These are phyloP conservation scores for Phrynocephalus forsythii DNA, from an alignment of 2,797 vertebrate species.

Conservation along the genomic window DNA sequence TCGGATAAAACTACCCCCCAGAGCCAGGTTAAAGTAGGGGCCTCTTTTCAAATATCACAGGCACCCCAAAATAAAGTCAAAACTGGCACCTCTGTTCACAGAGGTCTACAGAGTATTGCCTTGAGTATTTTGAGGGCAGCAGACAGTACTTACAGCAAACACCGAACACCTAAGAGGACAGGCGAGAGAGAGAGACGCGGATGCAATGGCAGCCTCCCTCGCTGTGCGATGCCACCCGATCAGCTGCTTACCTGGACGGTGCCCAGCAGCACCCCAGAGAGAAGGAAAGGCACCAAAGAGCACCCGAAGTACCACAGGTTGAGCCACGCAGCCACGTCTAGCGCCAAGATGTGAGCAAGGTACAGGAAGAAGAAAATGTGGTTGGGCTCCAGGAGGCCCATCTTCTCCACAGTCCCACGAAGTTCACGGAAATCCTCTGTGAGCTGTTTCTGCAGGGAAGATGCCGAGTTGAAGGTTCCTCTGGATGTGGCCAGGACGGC, in stretches of 20 bases:
- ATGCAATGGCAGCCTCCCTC: not conserved
- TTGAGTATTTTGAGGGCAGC: not conserved
- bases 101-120: not conserved
- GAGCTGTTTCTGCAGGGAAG: conserved; percentile 72
- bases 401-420: conserved; percentile 73
- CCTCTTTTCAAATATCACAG: too few species aligned
- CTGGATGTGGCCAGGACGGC: not conserved
- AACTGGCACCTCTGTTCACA: too few species aligned
- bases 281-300: conserved; percentile 73
- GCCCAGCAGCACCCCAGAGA: conserved; percentile 77
- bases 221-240: not conserved
- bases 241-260: conserved; percentile 75
- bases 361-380: conserved; percentile 75
- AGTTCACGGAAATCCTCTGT: conserved; percentile 81
- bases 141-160: not conserved
- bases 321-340: conserved; percentile 81
- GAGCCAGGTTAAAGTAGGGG: too few species aligned
- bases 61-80: too few species aligned
- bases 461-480: not conserved
- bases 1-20: too few species aligned
- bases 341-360: conserved; percentile 80
- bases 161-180: not conserved
- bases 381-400: conserved; percentile 79
- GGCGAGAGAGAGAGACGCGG: not conserved
- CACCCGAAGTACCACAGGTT: conserved; percentile 79